A percentile compares a stretch with the other conserved stretches of the same genome.
Evolutionary conservation across 2,888 invertebrate species (phyloP).

Genomic region (Spodoptera exigua): DNA sequence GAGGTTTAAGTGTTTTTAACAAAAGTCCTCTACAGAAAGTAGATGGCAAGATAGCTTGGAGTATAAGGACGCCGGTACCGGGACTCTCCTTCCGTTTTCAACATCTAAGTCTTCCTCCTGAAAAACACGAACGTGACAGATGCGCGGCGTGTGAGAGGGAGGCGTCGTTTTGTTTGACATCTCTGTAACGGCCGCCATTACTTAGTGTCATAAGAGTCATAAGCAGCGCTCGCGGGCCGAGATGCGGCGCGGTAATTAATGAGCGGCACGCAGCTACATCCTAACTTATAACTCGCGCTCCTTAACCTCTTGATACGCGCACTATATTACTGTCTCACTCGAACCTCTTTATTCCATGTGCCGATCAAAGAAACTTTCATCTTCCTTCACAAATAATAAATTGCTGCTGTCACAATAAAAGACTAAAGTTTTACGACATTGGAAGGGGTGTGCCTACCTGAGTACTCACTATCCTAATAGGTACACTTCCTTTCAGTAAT

Average conservation of each 20-base stretch:
- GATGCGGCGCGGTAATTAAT: conserved; percentile 44
- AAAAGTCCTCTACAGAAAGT: too few species aligned
- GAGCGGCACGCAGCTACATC: conserved; percentile 40
- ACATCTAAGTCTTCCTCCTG: too few species aligned
- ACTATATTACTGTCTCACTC: conserved; percentile 36
- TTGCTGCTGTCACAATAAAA: conserved; percentile 3
- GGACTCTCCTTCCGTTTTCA: too few species aligned
- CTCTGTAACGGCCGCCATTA: conserved; percentile 68
- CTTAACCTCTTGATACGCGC: conserved; percentile 47
- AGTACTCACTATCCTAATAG: too few species aligned
- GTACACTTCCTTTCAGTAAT: too few species aligned
- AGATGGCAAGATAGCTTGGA: too few species aligned
- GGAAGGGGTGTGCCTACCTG: too few species aligned
- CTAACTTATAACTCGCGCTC: conserved; percentile 47
- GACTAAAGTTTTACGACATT: too few species aligned
- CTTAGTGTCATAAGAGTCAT: conserved; percentile 71
- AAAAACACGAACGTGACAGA: not conserved
- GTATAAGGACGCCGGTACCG: too few species aligned
- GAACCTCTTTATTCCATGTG: conserved; percentile 31
- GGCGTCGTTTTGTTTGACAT: conserved; percentile 65
- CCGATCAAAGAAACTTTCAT: conserved; percentile 40
- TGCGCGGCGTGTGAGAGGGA: not conserved
- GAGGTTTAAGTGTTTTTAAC: too few species aligned
- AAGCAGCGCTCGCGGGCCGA: conserved; percentile 43
- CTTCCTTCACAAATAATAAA: conserved; percentile 18